Conservation (phyloP, 2,888 invertebrate species). For the Chromoteleia sp. region DNA sequence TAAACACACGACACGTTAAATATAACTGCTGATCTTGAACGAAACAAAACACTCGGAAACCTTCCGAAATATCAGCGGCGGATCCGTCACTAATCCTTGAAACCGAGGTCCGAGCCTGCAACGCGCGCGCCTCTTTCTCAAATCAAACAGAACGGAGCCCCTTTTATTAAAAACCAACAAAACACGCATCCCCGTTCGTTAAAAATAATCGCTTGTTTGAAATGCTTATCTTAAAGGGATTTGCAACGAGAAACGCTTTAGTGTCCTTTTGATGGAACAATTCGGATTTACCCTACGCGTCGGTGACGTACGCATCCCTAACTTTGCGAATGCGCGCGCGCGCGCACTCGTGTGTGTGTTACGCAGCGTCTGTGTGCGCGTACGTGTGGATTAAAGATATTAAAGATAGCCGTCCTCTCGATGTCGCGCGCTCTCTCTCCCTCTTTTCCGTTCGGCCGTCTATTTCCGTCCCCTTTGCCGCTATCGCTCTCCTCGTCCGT, state of each 20-base stretch:
- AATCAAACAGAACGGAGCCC: constrained; percentile 29
- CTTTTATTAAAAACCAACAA: constrained; percentile 59
- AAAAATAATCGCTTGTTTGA: constrained; percentile 59
- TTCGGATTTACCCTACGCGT: constrained; percentile 48
- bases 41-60: too few species aligned
- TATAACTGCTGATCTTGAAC: too few species aligned
- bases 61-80: not conserved
- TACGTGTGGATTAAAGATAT: constrained; percentile 63
- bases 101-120: not conserved
- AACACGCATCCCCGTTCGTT: constrained; percentile 49
- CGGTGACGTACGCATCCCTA: constrained; percentile 28
- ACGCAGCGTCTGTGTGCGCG: constrained; percentile 28
- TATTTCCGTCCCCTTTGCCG: constrained; percentile 55
- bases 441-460: constrained; percentile 36
- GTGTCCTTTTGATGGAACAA: constrained; percentile 54
- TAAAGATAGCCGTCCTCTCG: constrained; percentile 58
- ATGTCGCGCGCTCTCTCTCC: constrained; percentile 35
- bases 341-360: too few species aligned
- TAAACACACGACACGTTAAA: too few species aligned
- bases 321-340: constrained; percentile 7
- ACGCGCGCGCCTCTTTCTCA: constrained; percentile 8
- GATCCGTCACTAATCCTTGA: constrained; percentile 3
- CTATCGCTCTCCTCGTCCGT: constrained; percentile 29
- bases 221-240: constrained; percentile 62
- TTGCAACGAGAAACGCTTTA: constrained; percentile 38